Base-by-base conservation (phyloP, 2,113 vertebrate genomes). In the Brachyistius frenatus region DNA sequence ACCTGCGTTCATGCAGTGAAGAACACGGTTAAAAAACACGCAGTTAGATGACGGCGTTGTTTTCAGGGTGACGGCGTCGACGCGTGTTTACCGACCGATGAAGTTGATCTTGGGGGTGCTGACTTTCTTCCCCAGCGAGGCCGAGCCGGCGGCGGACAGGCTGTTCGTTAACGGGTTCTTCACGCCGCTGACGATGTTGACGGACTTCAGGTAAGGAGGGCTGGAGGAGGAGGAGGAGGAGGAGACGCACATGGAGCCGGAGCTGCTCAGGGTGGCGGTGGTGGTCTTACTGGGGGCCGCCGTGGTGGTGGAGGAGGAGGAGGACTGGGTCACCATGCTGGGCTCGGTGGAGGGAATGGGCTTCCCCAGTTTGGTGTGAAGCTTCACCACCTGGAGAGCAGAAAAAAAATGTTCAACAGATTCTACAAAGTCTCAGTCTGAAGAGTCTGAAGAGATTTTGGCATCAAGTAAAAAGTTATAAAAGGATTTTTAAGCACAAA, bases 281-380 rank as follows among this genome's bases (percentile, higher is more conserved):
- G 95, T 83, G 3, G 94, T 93, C 81, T 98, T 98, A 76, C 94
- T 96, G 89, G 95, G 84, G 74, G 96, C 95, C 36, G 96, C 89
- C 23, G 96, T 95, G 84, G 95, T 96, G 76, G 96, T 95, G 84
- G 95, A 95, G 76, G 96, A 95, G 14, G 96, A 93, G 7, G 94
- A 89, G 8, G 95, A 94, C 85, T 98, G 97, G 55, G 95, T 95
- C 78, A 97, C 95, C 86, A 99, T 96, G 0, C 97, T 99, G 86
- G 98, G 97, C 94, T 99, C 98, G 15, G 97, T 99, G 4, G 98
- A 99, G 67, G 98, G 98, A 94, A 99, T 99, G 56, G 97, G 98
- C 88, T 99, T 99, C 75, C 98, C 98, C 55, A 99, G 96, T 92
- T 99, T 99, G 83, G 98, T 99, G 81, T 99, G 98, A 82, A 99